Conservation (phyloP, 2,113 vertebrate genomes). For the Pituophis catenifer region DNA sequence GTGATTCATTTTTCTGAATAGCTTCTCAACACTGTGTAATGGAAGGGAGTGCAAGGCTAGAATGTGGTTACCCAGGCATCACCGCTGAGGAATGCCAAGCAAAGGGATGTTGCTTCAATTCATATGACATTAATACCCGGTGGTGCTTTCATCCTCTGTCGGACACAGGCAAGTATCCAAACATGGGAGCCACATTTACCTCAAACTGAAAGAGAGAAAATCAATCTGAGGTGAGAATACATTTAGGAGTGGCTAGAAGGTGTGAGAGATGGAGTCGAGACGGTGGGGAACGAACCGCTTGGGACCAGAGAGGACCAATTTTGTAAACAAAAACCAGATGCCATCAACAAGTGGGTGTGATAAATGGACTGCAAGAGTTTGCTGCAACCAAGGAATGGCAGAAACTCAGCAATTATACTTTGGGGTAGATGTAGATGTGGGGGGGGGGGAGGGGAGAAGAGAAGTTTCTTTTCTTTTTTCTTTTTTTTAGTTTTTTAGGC, state of each 20-base stretch:
- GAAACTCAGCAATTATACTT: not conserved
- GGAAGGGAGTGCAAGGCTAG: slow-evolving; percentile 26
- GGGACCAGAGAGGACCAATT: not conserved
- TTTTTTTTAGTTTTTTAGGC: not conserved
- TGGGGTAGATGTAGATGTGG: not conserved
- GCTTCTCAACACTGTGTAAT: not conserved
- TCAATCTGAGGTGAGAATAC: not conserved
- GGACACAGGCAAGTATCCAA: slow-evolving; percentile 14
- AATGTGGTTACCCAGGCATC: slow-evolving; percentile 32
- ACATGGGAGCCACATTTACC: not conserved
- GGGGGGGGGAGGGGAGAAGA: not conserved
- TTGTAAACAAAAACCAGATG: not conserved
- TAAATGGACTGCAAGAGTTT: not conserved
- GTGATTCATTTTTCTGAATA: not conserved
- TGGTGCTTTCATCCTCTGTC: slow-evolving; percentile 42
- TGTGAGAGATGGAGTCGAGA: not conserved
- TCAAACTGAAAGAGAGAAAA: not conserved
- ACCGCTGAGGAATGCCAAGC: slow-evolving; percentile 30
- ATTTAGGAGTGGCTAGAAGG: not conserved
- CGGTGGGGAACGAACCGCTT: not conserved
- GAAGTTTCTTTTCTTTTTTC: accelerated
- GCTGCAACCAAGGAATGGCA: not conserved
- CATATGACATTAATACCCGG: slow-evolving; percentile 1
- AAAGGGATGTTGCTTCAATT: slow-evolving; percentile 40
- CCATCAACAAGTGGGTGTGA: not conserved